A percentile compares a stretch with the other conserved stretches of the same genome.
phyloP scores from a whole-genome alignment of 2,113 vertebrate species.

The Albula glossodonta region DNA sequence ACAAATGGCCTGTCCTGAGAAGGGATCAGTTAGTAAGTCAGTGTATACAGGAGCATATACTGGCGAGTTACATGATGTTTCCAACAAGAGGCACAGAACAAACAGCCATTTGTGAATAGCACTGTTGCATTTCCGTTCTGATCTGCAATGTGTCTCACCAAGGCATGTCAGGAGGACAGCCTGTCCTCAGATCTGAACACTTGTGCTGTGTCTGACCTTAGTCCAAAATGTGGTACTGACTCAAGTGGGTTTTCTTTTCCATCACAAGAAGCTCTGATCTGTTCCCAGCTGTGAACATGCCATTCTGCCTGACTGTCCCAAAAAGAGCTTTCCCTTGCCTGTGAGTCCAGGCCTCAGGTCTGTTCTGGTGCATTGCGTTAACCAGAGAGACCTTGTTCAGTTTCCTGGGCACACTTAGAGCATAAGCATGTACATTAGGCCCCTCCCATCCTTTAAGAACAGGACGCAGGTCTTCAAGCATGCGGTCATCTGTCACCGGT shows the following conservation, averaged over 20 bases:
- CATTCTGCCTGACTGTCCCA: slow-evolving; percentile 29
- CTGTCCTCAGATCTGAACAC: neutral
- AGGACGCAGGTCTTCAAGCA: neutral
- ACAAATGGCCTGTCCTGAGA: too few relatives aligned
- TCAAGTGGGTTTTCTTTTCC: neutral
- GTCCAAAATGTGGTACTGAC: neutral
- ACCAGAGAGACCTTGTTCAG: neutral
- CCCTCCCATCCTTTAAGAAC: neutral
- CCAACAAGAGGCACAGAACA: neutral
- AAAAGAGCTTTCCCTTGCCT: neutral
- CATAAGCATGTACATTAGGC: too few relatives aligned
- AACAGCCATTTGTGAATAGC: neutral
- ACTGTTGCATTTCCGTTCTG: neutral
- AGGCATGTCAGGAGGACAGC: neutral
- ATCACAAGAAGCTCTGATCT: neutral
- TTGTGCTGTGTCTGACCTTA: neutral
- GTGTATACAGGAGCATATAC: too few relatives aligned
- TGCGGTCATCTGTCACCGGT: neutral
- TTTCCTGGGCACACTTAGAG: too few relatives aligned
- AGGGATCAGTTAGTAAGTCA: too few relatives aligned
- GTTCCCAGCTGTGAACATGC: slow-evolving; percentile 17
- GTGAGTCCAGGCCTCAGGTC: too few relatives aligned
- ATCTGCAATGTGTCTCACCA: neutral
- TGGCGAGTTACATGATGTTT: too few relatives aligned
- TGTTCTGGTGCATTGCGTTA: too few relatives aligned